Percentiles rank a stretch among this genome's conserved stretches.
These are phyloP conservation scores for Torymus aiolomorphi DNA, from an alignment of 2,888 invertebrate species.

Conservation along the genomic window DNA sequence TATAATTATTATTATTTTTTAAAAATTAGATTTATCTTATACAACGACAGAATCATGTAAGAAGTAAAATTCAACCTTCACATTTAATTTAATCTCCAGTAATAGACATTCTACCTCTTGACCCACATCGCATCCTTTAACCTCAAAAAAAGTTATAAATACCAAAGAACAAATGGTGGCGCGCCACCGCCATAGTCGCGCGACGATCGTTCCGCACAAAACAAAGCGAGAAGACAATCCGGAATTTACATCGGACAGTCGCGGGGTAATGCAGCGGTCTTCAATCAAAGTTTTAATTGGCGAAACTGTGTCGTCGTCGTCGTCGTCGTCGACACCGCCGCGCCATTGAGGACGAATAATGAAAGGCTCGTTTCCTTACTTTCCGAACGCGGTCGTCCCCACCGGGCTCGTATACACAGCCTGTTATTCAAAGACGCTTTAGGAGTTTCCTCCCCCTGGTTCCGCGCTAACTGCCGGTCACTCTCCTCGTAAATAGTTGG, in stretches of 20 bases:
- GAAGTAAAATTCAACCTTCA: too few species aligned
- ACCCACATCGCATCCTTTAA: too few species aligned
- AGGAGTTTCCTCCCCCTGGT: slow-evolving; percentile 19
- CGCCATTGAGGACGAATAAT: slow-evolving; percentile 23
- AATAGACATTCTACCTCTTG: too few species aligned
- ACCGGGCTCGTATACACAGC: not conserved
- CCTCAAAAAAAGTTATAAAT: too few species aligned
- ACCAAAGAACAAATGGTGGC: too few species aligned
- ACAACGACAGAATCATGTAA: too few species aligned
- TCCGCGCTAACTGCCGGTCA: slow-evolving; percentile 47
- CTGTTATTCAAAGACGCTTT: slow-evolving; percentile 53
- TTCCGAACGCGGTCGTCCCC: slow-evolving; percentile 25
- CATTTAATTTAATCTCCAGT: too few species aligned
- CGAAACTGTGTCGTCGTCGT: not conserved
- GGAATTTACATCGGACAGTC: slow-evolving; percentile 17
- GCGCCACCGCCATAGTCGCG: too few species aligned
- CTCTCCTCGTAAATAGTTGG: slow-evolving; percentile 54
- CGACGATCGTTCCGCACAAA: not conserved
- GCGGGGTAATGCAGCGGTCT: slow-evolving; percentile 24
- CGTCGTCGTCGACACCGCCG: too few species aligned
- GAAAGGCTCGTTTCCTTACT: slow-evolving; percentile 51
- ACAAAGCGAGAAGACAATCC: not conserved
- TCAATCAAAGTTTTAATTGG: slow-evolving; percentile 49
- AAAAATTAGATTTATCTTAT: too few species aligned
- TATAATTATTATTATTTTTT: too few species aligned